A percentile compares a stretch with the other conserved stretches of the same genome.
These are phyloP conservation scores for Gisinianus flammeolus DNA, from an alignment of 2,888 invertebrate species.

Conservation along the genomic window DNA sequence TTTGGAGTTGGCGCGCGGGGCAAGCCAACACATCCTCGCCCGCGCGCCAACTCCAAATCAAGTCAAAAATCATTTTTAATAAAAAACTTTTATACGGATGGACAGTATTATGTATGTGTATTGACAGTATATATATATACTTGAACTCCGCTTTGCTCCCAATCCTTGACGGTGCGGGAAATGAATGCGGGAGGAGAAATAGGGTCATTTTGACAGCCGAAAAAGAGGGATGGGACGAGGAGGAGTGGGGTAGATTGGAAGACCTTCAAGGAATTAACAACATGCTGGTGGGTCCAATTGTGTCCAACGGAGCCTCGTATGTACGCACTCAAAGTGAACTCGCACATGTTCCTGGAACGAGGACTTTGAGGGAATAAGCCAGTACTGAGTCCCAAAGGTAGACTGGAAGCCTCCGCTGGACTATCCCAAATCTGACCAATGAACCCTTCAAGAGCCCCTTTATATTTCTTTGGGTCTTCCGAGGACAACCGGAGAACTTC, in stretches of 20 bases:
- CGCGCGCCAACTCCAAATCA: too few species aligned
- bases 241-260: background rate
- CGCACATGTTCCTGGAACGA: too few species aligned
- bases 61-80: too few species aligned
- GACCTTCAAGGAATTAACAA: background rate
- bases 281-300: background rate
- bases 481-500: constrained; percentile 72
- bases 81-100: too few species aligned
- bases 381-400: too few species aligned
- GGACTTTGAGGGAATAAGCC: too few species aligned
- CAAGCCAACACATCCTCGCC: too few species aligned
- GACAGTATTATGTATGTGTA: too few species aligned
- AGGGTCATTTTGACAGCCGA: background rate
- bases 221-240: background rate
- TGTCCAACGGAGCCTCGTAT: background rate
- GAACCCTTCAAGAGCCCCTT: constrained; percentile 62
- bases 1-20: too few species aligned
- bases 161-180: background rate
- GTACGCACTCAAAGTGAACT: background rate
- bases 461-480: constrained; percentile 65
- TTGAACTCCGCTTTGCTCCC: background rate
- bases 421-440: constrained; percentile 89
- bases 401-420: constrained; percentile 63
- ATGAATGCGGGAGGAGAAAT: background rate
- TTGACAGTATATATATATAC: background rate